These are phyloP conservation scores for Drosophila quinaria DNA, from an alignment of 2,888 invertebrate species.

Conservation along the genomic window DNA sequence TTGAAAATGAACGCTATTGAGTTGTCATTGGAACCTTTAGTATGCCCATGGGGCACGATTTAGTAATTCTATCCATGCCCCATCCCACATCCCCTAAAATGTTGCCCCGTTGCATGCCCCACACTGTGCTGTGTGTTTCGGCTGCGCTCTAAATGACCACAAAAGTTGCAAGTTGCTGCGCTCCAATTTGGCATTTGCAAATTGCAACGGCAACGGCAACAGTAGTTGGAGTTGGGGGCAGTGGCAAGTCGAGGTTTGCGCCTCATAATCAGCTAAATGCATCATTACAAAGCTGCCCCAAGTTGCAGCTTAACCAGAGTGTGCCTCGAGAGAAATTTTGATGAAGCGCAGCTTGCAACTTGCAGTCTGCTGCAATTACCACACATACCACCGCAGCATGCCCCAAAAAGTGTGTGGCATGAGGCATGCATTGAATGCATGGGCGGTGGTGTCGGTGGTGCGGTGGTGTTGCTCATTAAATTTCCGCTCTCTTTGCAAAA, in stretches of 20 bases:
- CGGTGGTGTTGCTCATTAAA: constrained; percentile 68
- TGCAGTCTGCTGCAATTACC: constrained; percentile 38
- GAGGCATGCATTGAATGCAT: constrained; percentile 1
- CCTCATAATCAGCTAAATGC: constrained; percentile 77
- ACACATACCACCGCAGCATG: constrained; percentile 26
- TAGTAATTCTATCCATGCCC: constrained; percentile 3
- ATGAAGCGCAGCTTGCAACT: constrained; percentile 28
- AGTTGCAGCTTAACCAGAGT: constrained; percentile 33
- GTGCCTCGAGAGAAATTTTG: constrained; percentile 61
- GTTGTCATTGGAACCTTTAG: constrained; percentile 15
- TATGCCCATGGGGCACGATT: constrained; percentile 28
- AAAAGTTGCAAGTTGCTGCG: constrained; percentile 51
- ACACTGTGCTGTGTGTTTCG: constrained; percentile 11
- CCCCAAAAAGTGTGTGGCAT: constrained; percentile 10
- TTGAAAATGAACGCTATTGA: constrained; percentile 22
- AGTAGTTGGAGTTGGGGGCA: background rate
- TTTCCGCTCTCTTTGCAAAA: constrained; percentile 78
- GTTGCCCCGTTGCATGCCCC: constrained; percentile 9
- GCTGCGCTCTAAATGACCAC: constrained; percentile 61
- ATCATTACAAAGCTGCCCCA: constrained; percentile 62
- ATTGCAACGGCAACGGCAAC: constrained; percentile 27
- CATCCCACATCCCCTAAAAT: background rate
- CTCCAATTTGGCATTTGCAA: constrained; percentile 66
- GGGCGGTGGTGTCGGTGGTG: constrained; percentile 5
- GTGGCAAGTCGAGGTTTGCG: constrained; percentile 27